Evolutionary conservation across 2,888 invertebrate genomes (phyloP).

Genomic region (Pseudococcus viburni): DNA sequence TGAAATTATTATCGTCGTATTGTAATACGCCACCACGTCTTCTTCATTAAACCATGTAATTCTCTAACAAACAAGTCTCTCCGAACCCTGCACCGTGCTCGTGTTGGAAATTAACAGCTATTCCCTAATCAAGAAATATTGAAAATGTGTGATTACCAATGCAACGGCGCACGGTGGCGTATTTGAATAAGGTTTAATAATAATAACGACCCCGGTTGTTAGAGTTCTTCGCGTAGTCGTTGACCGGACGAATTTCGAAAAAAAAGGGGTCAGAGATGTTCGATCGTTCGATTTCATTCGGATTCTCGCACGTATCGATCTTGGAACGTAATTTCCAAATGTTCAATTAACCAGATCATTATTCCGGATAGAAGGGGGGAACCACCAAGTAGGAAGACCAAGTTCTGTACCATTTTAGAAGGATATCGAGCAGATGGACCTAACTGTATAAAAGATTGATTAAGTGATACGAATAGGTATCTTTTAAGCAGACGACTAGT

Average conservation of each 20-base stretch:
- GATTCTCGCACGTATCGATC: background rate
- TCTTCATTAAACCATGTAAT: conserved; percentile 51
- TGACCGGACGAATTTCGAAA: background rate
- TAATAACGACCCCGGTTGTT: background rate
- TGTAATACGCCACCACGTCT: conserved; percentile 33
- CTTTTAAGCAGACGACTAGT: conserved; percentile 33
- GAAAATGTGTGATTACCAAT: conserved; percentile 48
- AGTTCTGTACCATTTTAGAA: background rate
- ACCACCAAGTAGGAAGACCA: background rate
- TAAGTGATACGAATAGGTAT: conserved; percentile 26
- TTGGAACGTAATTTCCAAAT: background rate
- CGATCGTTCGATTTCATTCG: background rate
- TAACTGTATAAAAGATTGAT: background rate
- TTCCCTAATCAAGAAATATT: conserved; percentile 57
- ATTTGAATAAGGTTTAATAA: conserved; percentile 58
- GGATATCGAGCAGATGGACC: conserved; percentile 2
- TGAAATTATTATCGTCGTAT: conserved; percentile 55
- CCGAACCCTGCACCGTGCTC: background rate
- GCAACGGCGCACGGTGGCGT: conserved; percentile 11
- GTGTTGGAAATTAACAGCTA: conserved; percentile 49
- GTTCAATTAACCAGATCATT: background rate
- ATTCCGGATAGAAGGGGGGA: background rate
- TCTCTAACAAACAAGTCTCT: conserved; percentile 44
- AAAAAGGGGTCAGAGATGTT: conserved; percentile 23
- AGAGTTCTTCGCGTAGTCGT: background rate